Evolutionary conservation across 2,888 invertebrate genomes (phyloP), one percentile per base, ranked within the genome.

Genomic region (Lithophane ornitopus): DNA sequence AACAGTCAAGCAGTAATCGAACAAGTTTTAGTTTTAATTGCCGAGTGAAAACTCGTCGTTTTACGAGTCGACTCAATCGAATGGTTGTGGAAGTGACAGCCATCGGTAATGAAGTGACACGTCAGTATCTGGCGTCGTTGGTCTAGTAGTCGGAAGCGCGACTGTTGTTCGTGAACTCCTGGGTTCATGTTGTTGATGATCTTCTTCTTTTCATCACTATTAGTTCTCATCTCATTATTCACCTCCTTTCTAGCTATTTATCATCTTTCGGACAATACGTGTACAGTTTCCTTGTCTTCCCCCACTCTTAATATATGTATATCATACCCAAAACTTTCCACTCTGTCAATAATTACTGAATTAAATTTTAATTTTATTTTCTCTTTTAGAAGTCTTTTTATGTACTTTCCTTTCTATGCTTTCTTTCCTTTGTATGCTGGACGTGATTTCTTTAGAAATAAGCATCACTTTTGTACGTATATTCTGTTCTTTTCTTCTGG

Each of bases 21-120:
- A 76, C 80, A 76, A 80, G 76, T 80, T 80, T 80, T 12, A 58
- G 46, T 80, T 80, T 80, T 81, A 81, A 81, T 81, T 77, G 69
- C 46, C 46, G 46, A 77, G 54, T 56, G 69, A 78, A 77, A 81
- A 56, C 81, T 41, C 19, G 81, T 61, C 54, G 63, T 44, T 79
- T 68, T 61, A 77, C 59, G 72, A 77, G 58, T 34, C 12, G 49
- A 65, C 26, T 61, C 56, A 26, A n/a, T 67, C 58, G 70, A 34
- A 26, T 3, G 71, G 46, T 80, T 70, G 73, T 77, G 81, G 81
- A 80, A 80, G 76, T 76, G 66, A 41, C 46, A 66, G 46, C 34
- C 52, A 7, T 39, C 19, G 49, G 68, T 74, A 68, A 63, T 78
- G 74, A 78, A 54, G 58, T 52, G 74, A 65, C 74, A 26, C 22